Evolutionary conservation across 2,113 vertebrate species (phyloP), one percentile per base, ranked within the genome.

Genomic region (Microtus richardsoni): DNA sequence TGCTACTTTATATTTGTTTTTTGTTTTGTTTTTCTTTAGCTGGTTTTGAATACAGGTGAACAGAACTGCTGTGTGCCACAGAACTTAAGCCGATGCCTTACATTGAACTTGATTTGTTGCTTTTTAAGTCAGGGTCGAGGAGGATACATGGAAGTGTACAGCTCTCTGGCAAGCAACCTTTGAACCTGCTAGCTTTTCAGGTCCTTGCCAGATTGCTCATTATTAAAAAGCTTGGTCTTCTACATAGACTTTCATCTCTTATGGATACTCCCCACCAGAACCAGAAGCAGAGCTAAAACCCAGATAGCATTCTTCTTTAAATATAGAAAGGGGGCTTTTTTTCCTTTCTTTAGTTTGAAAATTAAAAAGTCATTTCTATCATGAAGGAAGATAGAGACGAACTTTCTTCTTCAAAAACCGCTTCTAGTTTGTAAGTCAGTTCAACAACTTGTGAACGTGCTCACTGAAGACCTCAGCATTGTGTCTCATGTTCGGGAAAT

Each of bases 81-180:
- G 96, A 97, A 97, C 89, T 97, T 41, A 74, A 94, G 75, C 47
- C 52, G 4, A 83, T 93, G 79, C 33, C 93, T 96, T 96, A 87
- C 64, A 96, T 84, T 95, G 58, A 96, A 22, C 75, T 91, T 95
- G 83, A 94, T 52, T 92, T 74, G 47, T 44, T 80, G 62, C 58
- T 84, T 94, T 95, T 95, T 88, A 49, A 93, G 66, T 96, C 49
- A 78, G 36, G 54, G 14, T 87, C 91, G 5, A 79, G 86, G 19
- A 0, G 95, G 66, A 52, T 24, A 10, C 62, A 1, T 70, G 47
- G 64, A 73, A 73, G 24, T 66, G 54, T 16, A 10, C 77, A 93
- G 79, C 80, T 60, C 64, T 98, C 96, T 97, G 93, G 66, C 90
- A 90, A 89, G 60, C 21, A 97, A 24, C 89, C 89, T 97, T 62